Evolutionary conservation across 2,888 invertebrate genomes (phyloP), one percentile per base, ranked within the genome.

Genomic region (Pilophorus perplexus): DNA sequence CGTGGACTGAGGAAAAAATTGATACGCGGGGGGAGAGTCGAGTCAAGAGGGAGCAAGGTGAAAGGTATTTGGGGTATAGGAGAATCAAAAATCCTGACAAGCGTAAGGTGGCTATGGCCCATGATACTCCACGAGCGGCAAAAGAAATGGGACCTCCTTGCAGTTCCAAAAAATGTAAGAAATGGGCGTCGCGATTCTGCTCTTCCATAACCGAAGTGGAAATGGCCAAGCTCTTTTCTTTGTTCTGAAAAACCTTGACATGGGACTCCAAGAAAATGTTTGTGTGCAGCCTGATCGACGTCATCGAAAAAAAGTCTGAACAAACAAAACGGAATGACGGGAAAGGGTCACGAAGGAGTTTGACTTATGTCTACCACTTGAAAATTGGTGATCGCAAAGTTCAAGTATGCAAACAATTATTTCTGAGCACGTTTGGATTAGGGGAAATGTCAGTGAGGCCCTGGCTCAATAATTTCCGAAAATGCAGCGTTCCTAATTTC

Each of bases 231-330:
- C 20, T 57, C 12, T 57, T 57, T 38, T n/a, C 33, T 18, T 38
- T 33, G 20, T 57, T 54, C 20, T 54, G 54, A 18, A 37, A 57
- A 28, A 20, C 33, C 33, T 37, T 57, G 37, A 38, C 33, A 5
- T 57, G 57, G 57, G 57, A 57, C 10, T 18, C 38, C 8, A 57
- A 57, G 18, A 57, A 57, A 38, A 38, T 38, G 57, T 57, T 22
- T 16, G 57, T 57, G 18, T 57, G 57, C 23, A 38, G 57, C 18
- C 23, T 57, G 10, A 38, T 57, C n/a, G n/a, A n/a, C n/a, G n/a
- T n/a, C n/a, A n/a, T n/a, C n/a, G n/a, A 33, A 33, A 33, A 33
- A 33, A 33, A 33, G 33, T 33, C 33, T 10, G 33, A 33, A 6
- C 33, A 33, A 33, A 33, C 33, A 10, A 33, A 10, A 10, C 6